Base-by-base conservation (phyloP, 2,797 vertebrate genomes). In the Peromyscus melanophrys region DNA sequence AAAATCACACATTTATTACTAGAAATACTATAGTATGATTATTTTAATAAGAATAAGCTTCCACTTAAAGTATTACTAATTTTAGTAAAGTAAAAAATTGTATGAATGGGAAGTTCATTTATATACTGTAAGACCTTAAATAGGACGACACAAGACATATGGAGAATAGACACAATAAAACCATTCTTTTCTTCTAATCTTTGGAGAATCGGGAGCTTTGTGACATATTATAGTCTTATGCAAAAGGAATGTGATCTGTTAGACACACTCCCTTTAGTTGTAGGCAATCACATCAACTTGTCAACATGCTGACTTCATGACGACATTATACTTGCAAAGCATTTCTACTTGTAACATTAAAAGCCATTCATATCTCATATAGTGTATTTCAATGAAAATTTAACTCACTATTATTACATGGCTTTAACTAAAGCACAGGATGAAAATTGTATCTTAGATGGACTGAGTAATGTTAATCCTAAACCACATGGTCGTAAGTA, bases 301-400 rank as follows among this genome's bases (percentile, higher is more conserved):
- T 17, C 49, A 55, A 37, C 46, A 37, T 37, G 34, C 27, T 71
- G 34, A 52, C 7, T 86, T 71, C 65, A 69, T 71, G 46, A 37
- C 6, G 89, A 52, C 63, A 89, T 96, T 94, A 29, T n/a, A 91
- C 1, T 81, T 57, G 63, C 43, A 96, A 83, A 77, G 1, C 12
- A 40, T 95, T 5, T 61, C n/a, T 11, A 85, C 4, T n/a, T 31
- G 34, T 10, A 89, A 34, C 29, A 71, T 4, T 34, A 6, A 95
- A 31, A 71, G 31, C 10, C 52, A 84, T 16, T 69, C 8, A n/a
- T 49, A 40, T 43, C 2, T 76, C 11, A 49, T 63, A 77, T 3
- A 85, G 9, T 21, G 1, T 5, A 27, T 81, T 23, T 10, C 43
- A 69, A 16, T 81, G n/a, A 83, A 93, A 71, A 67, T 59, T 4